Percentiles rank a stretch among this genome's conserved stretches.
Evolutionary conservation across 1,140 invertebrate genomes (phyloP).

Genomic region (fruit fly (Drosophila melanogaster)): Release_6_plus_ISO1_MT NT_033779.5:12549501-12550000

Average conservation of each 20-base stretch:
- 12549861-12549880: background rate
- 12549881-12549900: conserved; percentile 22
- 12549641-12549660: conserved; percentile 54
- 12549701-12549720: conserved; percentile 46
- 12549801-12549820: conserved; percentile 60
- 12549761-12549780: conserved; percentile 67
- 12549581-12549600: conserved; percentile 54
- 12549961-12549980: background rate
- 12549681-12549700: conserved; percentile 14
- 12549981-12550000: conserved; percentile 2
- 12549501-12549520: conserved; percentile 21
- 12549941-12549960: conserved; percentile 7
- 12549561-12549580: conserved; percentile 18
- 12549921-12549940: conserved; percentile 69
- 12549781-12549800: conserved; percentile 58
- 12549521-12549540: conserved; percentile 29
- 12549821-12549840: conserved; percentile 46
- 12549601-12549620: conserved; percentile 66
- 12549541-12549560: conserved; percentile 16
- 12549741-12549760: conserved; percentile 77
- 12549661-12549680: conserved; percentile 33
- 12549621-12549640: conserved; percentile 54
- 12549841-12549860: conserved; percentile 28
- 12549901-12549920: conserved; percentile 72
- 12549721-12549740: conserved; percentile 65